Percentiles rank a stretch among this genome's conserved stretches.
Conservation (phyloP, 2,797 vertebrate species). For the Girardinus metallicus region DNA sequence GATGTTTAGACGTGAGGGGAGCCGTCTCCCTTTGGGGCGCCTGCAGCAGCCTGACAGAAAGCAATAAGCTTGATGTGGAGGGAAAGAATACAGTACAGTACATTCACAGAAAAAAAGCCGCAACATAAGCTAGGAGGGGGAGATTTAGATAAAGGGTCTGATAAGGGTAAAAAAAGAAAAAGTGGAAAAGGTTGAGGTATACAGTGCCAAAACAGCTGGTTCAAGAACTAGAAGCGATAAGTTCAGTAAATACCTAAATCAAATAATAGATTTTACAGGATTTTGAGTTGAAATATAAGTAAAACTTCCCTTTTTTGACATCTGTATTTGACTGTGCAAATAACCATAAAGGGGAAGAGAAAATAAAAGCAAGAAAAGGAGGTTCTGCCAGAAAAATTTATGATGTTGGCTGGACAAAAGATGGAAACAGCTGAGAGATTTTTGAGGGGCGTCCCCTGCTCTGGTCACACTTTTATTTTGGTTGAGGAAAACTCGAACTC, state of each 20-base stretch:
- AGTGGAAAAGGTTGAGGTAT: slow-evolving; percentile 14
- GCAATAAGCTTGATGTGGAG: slow-evolving; percentile 80
- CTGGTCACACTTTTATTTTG: slow-evolving; percentile 75
- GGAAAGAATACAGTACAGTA: slow-evolving; percentile 70
- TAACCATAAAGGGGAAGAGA: slow-evolving; percentile 20
- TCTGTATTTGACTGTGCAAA: slow-evolving; percentile 17
- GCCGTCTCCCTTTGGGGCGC: slow-evolving; percentile 45
- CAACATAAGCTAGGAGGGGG: slow-evolving; percentile 64
- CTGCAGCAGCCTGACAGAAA: slow-evolving; percentile 73
- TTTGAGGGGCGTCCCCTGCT: slow-evolving; percentile 75
- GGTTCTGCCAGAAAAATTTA: slow-evolving; percentile 57
- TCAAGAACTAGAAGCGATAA: not conserved
- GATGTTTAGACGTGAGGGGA: slow-evolving; percentile 78
- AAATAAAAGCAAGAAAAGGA: slow-evolving; percentile 16
- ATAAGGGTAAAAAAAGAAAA: slow-evolving; percentile 53
- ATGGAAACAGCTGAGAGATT: slow-evolving; percentile 80
- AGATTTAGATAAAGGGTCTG: slow-evolving; percentile 69
- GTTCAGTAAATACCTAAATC: not conserved
- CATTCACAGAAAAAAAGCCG: slow-evolving; percentile 60
- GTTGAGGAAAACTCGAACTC: slow-evolving; percentile 72
- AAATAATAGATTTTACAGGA: slow-evolving; percentile 14
- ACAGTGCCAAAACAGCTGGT: slow-evolving; percentile 1
- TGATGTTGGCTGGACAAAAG: slow-evolving; percentile 69
- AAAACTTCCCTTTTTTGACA: slow-evolving; percentile 11
- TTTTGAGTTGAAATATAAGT: slow-evolving; percentile 8